Percentiles rank a stretch among this genome's conserved stretches.
These are phyloP conservation scores for Drosophila phalerata DNA, from an alignment of 2,888 invertebrate genomes.

Conservation along the genomic window DNA sequence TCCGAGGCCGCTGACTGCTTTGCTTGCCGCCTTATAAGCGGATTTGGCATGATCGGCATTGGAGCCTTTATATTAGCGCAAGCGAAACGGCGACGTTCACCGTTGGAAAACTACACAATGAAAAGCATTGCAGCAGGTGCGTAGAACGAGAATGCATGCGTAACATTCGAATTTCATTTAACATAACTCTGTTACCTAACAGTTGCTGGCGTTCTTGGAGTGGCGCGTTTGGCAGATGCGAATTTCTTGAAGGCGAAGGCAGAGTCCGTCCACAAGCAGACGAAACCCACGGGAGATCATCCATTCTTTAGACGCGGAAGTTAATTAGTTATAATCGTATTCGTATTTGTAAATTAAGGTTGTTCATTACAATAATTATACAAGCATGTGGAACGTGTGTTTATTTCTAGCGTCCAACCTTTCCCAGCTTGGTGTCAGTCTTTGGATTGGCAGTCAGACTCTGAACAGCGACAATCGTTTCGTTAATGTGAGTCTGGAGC, in stretches of 20 bases:
- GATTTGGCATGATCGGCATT: conserved; percentile 88
- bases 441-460: conserved; percentile 97
- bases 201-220: conserved; percentile 88
- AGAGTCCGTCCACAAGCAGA: conserved; percentile 29
- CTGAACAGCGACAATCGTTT: conserved; percentile 96
- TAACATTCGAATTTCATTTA: no score
- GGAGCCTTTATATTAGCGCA: conserved; percentile 88
- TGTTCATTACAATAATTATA: conserved; percentile 42
- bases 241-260: conserved; percentile 66
- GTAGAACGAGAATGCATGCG: background rate
- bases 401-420: conserved; percentile 90
- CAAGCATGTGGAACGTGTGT: background rate
- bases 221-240: conserved; percentile 87
- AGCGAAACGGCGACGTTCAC: conserved; percentile 86
- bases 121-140: conserved; percentile 75
- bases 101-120: conserved; percentile 69
- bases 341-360: conserved; percentile 37
- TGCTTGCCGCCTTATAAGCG: conserved; percentile 88
- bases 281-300: conserved; percentile 24
- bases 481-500: conserved; percentile 97
- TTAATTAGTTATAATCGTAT: conserved; percentile 18
- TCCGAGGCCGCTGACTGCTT: conserved; percentile 86
- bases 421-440: conserved; percentile 97
- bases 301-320: conserved; percentile 59
- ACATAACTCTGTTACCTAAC: background rate